A percentile compares a stretch with the other conserved stretches of the same genome.
Evolutionary conservation across 2,113 vertebrate genomes (phyloP).

Genomic region (Syrrhaptes paradoxus): DNA sequence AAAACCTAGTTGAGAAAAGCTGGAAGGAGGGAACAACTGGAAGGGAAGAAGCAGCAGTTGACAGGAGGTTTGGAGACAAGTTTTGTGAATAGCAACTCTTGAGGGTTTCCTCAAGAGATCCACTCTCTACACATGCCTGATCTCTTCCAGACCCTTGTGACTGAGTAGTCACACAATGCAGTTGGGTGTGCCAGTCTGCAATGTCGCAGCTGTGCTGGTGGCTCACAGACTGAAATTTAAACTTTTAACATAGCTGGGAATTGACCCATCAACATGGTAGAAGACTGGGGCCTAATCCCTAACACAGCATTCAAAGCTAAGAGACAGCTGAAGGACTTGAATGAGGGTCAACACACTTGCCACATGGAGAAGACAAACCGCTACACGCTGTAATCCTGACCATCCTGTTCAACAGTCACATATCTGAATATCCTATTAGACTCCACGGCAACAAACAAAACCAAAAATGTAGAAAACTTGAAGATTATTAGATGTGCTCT

Average conservation of each 20-base stretch:
- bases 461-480: background rate
- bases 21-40: background rate
- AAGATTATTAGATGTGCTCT: background rate
- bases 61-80: background rate
- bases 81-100: background rate
- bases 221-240: background rate
- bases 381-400: background rate
- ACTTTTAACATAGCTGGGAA: background rate
- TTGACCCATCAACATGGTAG: background rate
- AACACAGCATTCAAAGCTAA: background rate
- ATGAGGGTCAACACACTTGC: accelerated
- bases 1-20: background rate
- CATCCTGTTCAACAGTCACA: background rate
- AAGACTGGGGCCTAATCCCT: background rate
- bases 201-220: background rate
- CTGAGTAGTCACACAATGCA: background rate
- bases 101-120: background rate
- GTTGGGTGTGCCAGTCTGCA: accelerated
- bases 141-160: background rate
- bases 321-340: background rate
- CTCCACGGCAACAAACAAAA: background rate
- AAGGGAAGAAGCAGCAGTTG: background rate
- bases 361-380: background rate
- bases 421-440: background rate
- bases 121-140: background rate